Base-by-base conservation (phyloP, 2,888 invertebrate species). In the Pteria penguin region DNA sequence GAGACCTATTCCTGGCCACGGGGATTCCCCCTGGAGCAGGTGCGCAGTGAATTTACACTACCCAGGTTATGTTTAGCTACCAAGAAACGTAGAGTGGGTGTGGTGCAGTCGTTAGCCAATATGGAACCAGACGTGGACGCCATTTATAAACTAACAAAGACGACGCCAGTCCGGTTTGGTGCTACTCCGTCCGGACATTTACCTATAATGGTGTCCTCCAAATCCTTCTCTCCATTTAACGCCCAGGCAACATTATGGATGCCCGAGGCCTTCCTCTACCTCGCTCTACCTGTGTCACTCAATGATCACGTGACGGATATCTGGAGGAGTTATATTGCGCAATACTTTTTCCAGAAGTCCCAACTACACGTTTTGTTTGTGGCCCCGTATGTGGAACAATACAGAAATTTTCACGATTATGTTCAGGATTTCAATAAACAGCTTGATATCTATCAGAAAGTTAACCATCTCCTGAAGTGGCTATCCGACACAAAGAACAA, bases 61-160 rank as follows among this genome's bases (percentile, higher is more conserved):
- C 72, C 72, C 8, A 31, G 24, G n/a, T 18, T 63, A 14, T 72
- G 72, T 63, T 22, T 52, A 1, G 36, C 45, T 18, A 60, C 57
- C 4, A 27, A 32, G 4, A 2, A 4, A 5, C 18, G 31, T 8
- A 3, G n/a, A 24, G 22, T 76, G 11, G 76, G 72, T 4, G 68
- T 73, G 24, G 36, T 76, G 1, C 76, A 76, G 32, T 72, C 72
- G 2, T 31, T 76, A 11, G 76, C 76, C 27, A 72, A 76, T 33
- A 22, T 32, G 14, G 57, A 76, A 52, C 76, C 76, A 4, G 76
- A 76, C 57, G 73, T 76, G 4, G 76, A 76, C 63, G 76, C 76
- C 52, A 54, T 76, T 62, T 76, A 70, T 52, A 36, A 73, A 24
- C 33, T 76, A 11, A 76, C 72, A 2, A 33, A 60, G 11, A 36